These are phyloP conservation scores for Cheirogaleus major DNA, from an alignment of 2,797 vertebrate species.

Conservation along the genomic window DNA sequence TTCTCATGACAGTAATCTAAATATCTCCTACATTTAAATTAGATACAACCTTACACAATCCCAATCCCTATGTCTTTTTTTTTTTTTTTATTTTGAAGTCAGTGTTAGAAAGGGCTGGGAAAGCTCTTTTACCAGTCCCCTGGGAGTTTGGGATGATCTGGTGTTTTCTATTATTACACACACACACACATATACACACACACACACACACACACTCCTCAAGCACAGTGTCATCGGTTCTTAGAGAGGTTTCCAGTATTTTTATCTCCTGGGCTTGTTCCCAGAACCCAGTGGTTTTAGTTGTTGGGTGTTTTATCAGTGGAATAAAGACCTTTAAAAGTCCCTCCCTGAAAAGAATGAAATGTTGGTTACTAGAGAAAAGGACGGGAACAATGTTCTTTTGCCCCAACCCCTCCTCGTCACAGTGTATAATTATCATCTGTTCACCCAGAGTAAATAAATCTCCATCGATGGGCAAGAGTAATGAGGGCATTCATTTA, in stretches of 20 bases:
- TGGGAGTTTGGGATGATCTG: not conserved
- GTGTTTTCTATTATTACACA: not conserved
- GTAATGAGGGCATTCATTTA: constrained; percentile 60
- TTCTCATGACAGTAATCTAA: not conserved
- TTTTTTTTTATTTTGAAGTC: not conserved
- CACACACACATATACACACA: not conserved
- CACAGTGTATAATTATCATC: constrained; percentile 61
- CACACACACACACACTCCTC: not conserved
- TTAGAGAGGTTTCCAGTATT: constrained; percentile 60
- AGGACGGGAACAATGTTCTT: constrained; percentile 41
- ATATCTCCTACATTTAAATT: not conserved
- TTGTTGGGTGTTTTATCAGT: constrained; percentile 42
- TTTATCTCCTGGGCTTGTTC: constrained; percentile 64
- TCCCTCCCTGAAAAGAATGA: constrained; percentile 48
- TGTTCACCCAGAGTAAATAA: constrained; percentile 51
- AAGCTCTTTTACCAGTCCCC: not conserved
- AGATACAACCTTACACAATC: not conserved
- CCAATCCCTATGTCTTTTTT: not conserved
- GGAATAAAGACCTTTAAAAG: constrained; percentile 63
- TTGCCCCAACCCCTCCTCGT: not conserved
- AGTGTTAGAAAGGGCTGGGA: constrained; percentile 40
- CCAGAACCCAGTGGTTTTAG: constrained; percentile 61
- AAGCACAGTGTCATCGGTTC: not conserved
- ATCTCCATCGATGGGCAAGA: constrained; percentile 12
- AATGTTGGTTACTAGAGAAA: constrained; percentile 64